phyloP scores from a whole-genome alignment of 2,888 invertebrate species.

The Pantelozetes paolii region DNA sequence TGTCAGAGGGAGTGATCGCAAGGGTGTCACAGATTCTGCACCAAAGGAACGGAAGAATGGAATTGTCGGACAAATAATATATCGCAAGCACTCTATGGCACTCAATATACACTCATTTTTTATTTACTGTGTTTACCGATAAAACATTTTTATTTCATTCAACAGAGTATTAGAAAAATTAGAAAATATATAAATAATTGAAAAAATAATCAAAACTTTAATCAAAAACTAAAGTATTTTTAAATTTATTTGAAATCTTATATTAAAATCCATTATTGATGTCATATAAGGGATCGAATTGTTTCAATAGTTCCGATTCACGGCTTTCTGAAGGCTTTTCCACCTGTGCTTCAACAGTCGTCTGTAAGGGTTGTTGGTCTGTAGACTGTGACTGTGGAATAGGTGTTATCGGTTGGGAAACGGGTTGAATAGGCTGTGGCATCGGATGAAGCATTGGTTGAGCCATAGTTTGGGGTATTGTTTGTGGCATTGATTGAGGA shows the following conservation, averaged over 20 bases:
- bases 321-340: neutral
- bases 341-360: neutral
- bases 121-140: no score
- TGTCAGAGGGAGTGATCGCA: no score
- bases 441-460: neutral
- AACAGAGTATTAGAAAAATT: neutral
- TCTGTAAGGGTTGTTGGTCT: neutral
- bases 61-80: no score
- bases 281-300: constrained; percentile 40
- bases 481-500: neutral
- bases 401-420: neutral
- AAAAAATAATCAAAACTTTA: neutral
- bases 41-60: no score
- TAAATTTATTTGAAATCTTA: neutral
- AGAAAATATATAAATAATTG: neutral
- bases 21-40: no score
- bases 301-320: constrained; percentile 36
- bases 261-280: constrained; percentile 1
- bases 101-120: neutral
- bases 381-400: neutral
- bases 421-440: neutral
- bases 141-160: neutral
- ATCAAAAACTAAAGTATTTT: neutral
- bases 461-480: neutral
- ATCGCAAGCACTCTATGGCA: neutral